phyloP scores from a whole-genome alignment of 2,888 invertebrate genomes.

The Megaustenia siamemsis region DNA sequence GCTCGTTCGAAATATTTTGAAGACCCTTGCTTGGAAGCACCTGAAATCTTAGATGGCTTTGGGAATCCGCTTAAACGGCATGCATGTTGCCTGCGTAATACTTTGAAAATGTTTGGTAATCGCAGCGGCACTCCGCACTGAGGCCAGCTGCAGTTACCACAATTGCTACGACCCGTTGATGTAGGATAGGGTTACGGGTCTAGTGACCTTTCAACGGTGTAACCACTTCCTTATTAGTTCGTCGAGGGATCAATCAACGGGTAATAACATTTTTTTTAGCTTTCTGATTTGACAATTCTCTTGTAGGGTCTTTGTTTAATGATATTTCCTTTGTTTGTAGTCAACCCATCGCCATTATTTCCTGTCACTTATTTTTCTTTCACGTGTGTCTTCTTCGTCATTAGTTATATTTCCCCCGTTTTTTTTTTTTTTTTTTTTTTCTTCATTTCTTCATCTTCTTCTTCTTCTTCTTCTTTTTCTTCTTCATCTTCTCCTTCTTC shows the following conservation, averaged over 20 bases:
- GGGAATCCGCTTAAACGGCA: not conserved
- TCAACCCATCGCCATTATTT: no score
- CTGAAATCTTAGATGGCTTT: not conserved
- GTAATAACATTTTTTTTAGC: not conserved
- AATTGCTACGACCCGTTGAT: not conserved
- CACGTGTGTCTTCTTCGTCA: no score
- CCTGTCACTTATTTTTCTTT: no score
- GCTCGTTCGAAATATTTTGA: no score
- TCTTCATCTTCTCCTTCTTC: not conserved
- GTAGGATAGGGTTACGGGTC: not conserved
- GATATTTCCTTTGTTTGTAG: no score
- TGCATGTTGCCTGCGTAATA: not conserved
- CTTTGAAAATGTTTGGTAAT: not conserved
- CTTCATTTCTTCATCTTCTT: not conserved
- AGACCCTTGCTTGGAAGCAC: not conserved
- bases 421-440: not conserved
- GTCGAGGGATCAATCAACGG: no score
- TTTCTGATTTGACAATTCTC: no score
- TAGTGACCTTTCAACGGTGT: no score
- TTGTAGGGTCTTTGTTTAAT: no score
- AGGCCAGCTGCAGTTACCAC: not conserved
- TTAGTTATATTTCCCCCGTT: no score
- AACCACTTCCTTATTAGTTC: no score
- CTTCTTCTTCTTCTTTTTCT: not conserved
- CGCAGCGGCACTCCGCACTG: not conserved